Evolutionary conservation across 1,140 invertebrate species (phyloP), one percentile per base, ranked within the genome.

Genomic region (Drosophila eugracilis): DNA sequence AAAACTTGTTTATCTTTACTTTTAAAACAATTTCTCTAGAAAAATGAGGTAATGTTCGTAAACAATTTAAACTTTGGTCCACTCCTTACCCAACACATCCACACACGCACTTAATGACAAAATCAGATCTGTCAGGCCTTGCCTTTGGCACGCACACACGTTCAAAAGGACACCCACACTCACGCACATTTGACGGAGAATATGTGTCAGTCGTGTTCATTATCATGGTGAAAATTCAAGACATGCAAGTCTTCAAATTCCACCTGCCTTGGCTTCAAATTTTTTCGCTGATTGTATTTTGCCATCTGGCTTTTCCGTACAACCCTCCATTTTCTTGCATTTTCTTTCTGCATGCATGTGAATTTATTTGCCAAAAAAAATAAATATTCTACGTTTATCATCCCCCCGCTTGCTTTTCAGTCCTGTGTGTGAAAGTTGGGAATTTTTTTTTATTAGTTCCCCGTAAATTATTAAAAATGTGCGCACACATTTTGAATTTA

Each of bases 391-490:
- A 17, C n/a, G 12, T 17, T 15, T 21, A 12, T 30, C 17, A 30
- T 41, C 19, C 36, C 14, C 14, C n/a, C 26, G 26, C 15, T 15
- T 28, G 10, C 34, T 28, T 36, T 50, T 45, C 28, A 63, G 69
- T 60, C 19, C 26, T 36, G 6, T 32, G 22, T 37, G 15, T 22
- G 44, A 12, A n/a, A 48, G 28, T 19, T 70, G 26, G 15, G 48
- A 49, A 50, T 60, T 75, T 57, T 60, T 75, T 57, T 75, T 66
- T 71, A 75, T 62, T 58, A 63, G 63, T 28, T 28, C 47, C 6
- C 60, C 28, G 47, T 79, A 49, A 80, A 80, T 79, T 75, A 79
- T 75, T 75, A 39, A 80, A 75, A 70, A 79, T 37, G 60, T 39
- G 67, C 48, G 28, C 66, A 49, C 32, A 69, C 36, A 62, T 67